These are phyloP conservation scores for Melozone crissalis DNA, from an alignment of 2,113 vertebrate species.

Conservation along the genomic window DNA sequence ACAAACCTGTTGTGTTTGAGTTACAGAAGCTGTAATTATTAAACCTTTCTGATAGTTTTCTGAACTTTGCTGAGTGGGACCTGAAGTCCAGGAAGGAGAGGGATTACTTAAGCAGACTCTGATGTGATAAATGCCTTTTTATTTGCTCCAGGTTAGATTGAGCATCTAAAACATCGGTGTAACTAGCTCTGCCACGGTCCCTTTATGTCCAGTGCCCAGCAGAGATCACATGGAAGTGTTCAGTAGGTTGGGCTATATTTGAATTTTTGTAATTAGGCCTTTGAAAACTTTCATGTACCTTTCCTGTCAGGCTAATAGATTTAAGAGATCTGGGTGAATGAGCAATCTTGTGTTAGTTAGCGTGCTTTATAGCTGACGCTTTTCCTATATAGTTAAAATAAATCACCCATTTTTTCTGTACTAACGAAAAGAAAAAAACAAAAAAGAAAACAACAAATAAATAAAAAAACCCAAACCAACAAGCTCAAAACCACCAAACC, in stretches of 20 bases:
- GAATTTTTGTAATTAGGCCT: constrained; percentile 33
- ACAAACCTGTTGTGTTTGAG: background rate
- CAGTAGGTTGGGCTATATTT: constrained; percentile 30
- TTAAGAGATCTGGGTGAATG: constrained; percentile 12
- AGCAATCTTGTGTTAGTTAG: background rate
- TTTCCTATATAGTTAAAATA: background rate
- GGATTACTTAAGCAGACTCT: background rate
- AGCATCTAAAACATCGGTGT: constrained; percentile 37
- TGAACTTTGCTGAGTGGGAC: constrained; percentile 9
- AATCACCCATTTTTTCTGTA: background rate
- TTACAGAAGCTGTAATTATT: constrained; percentile 6
- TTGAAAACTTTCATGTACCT: constrained; percentile 28
- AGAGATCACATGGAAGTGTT: background rate
- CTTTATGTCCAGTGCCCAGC: background rate
- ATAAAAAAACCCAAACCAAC: background rate
- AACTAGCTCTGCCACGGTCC: constrained; percentile 49
- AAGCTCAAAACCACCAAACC: background rate
- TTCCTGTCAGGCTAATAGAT: constrained; percentile 9
- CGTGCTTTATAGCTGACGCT: background rate
- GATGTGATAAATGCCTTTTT: constrained; percentile 48
- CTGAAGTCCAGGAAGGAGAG: background rate
- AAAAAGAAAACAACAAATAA: background rate
- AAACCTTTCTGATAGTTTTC: background rate
- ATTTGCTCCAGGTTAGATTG: constrained; percentile 34
- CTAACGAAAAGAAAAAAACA: background rate